These are phyloP conservation scores for Casuarius casuarius DNA, from an alignment of 2,113 vertebrate species.

Conservation along the genomic window DNA sequence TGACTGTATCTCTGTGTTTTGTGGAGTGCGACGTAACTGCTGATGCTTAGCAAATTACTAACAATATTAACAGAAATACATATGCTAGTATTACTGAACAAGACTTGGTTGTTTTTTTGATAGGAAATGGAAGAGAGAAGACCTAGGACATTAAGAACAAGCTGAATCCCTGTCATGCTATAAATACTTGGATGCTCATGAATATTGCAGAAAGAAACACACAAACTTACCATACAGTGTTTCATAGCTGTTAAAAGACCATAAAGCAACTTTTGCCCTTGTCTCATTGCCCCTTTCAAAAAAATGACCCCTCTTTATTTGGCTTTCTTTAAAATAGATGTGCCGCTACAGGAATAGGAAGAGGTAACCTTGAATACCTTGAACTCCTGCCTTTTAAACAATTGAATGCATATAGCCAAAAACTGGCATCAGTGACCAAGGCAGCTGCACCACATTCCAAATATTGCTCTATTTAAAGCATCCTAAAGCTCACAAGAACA, in stretches of 20 bases:
- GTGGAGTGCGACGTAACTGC: background rate
- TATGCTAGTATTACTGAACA: too few relatives aligned
- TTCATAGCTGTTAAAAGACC: background rate
- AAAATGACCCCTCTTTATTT: background rate
- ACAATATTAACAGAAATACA: background rate
- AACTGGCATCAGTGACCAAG: slow-evolving; percentile 59
- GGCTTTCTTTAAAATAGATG: background rate
- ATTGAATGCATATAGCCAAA: slow-evolving; percentile 11
- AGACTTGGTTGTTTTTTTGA: background rate
- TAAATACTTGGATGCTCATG: background rate
- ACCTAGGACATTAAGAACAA: accelerated
- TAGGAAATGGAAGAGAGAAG: background rate
- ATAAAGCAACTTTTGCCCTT: background rate
- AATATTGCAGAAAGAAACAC: background rate
- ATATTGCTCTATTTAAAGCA: slow-evolving; percentile 83
- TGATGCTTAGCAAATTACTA: background rate
- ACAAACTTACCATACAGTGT: accelerated
- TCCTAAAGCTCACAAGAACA: slow-evolving; percentile 39
- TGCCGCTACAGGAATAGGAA: background rate
- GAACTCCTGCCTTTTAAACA: slow-evolving; percentile 40
- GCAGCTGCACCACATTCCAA: slow-evolving; percentile 75
- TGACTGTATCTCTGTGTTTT: background rate
- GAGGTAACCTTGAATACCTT: background rate
- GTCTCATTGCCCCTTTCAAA: background rate
- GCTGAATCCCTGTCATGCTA: background rate